Conservation (phyloP, 2,113 vertebrate genomes). For the Upupa epops region DNA sequence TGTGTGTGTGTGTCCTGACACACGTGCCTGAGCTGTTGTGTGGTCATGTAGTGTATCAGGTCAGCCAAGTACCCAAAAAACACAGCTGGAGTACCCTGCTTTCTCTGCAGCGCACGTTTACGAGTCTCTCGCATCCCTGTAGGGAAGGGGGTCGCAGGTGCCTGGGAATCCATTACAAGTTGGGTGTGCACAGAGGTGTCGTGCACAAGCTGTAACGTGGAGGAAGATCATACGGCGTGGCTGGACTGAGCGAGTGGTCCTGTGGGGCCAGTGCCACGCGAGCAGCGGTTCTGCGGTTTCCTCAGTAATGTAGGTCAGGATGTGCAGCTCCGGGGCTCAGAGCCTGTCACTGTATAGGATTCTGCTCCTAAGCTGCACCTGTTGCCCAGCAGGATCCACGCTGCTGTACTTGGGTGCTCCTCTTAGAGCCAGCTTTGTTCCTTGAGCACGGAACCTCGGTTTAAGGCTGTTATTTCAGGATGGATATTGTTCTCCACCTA, state of each 20-base stretch:
- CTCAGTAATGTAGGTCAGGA: neutral
- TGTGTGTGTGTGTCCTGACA: no score
- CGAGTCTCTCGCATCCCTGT: neutral
- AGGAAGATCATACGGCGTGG: neutral
- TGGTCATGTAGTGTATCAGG: conserved; percentile 27
- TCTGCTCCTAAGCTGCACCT: neutral
- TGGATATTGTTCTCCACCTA: neutral
- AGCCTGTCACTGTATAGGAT: neutral
- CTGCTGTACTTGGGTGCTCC: neutral
- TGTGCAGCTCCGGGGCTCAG: neutral
- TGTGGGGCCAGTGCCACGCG: neutral
- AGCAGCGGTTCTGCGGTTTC: neutral
- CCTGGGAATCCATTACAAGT: neutral
- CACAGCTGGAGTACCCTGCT: neutral
- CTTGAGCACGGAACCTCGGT: neutral
- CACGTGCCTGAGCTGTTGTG: no score
- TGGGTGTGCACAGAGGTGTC: neutral
- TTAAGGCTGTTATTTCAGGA: neutral
- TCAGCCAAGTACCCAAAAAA: conserved; percentile 33
- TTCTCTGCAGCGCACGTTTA: neutral
- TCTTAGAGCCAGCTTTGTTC: neutral
- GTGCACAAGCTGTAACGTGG: neutral
- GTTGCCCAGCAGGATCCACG: neutral
- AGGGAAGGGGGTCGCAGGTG: neutral
- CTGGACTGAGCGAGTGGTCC: neutral